Percentiles rank a stretch among this genome's conserved stretches.
Conservation (phyloP, 2,888 invertebrate genomes). For the Troglohyphantes excavatus region DNA sequence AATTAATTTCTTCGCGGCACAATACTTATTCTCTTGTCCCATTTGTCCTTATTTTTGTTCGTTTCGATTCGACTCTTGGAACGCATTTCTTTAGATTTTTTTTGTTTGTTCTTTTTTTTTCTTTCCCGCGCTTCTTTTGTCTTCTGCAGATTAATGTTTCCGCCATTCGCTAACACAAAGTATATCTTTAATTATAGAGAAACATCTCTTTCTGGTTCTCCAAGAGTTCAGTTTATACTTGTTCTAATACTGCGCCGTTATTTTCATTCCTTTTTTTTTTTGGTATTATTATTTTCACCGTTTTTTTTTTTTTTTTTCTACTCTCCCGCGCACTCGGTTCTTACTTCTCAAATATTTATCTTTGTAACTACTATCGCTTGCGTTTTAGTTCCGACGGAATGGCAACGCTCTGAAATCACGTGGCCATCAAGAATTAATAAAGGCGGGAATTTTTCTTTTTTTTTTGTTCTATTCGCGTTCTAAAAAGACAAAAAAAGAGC, state of each 20-base stretch:
- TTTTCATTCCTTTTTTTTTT: constrained; percentile 20
- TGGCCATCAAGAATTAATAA: constrained; percentile 78
- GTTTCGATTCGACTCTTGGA: constrained; percentile 57
- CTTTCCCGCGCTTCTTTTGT: constrained; percentile 42
- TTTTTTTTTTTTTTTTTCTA: constrained; percentile 56
- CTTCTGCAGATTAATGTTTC: constrained; percentile 75
- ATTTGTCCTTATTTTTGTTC: constrained; percentile 64
- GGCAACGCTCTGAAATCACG: constrained; percentile 78
- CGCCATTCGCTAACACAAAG: constrained; percentile 68
- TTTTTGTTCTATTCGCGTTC: constrained; percentile 35
- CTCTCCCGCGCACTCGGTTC: constrained; percentile 51
- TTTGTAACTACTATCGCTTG: constrained; percentile 74
- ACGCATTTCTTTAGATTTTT: constrained; percentile 69
- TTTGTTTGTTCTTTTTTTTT: constrained; percentile 14
- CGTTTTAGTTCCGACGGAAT: constrained; percentile 70
- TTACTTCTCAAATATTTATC: constrained; percentile 77
- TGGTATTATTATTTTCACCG: constrained; percentile 43
- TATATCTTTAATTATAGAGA: constrained; percentile 78
- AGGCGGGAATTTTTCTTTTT: constrained; percentile 50
- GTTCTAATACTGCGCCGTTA: constrained; percentile 63
- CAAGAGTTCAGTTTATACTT: constrained; percentile 76
- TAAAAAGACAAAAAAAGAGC: constrained; percentile 52
- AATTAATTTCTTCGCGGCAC: constrained; percentile 61
- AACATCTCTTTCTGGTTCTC: constrained; percentile 61
- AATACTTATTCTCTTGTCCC: constrained; percentile 64